These are phyloP conservation scores for Monarcha castaneiventris DNA, from an alignment of 2,113 vertebrate genomes.

Conservation along the genomic window DNA sequence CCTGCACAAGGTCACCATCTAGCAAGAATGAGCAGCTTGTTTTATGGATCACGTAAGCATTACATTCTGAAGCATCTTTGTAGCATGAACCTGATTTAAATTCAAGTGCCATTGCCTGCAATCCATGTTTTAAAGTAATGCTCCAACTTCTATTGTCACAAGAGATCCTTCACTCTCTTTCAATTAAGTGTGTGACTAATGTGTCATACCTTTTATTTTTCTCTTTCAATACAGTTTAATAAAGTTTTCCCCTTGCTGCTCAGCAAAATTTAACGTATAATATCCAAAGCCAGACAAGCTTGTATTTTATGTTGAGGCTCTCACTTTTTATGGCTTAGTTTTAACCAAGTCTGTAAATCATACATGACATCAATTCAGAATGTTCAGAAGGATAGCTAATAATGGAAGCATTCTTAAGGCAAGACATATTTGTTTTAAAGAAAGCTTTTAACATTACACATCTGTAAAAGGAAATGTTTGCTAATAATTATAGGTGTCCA, in stretches of 20 bases:
- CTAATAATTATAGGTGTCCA: neutral
- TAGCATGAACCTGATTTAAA: neutral
- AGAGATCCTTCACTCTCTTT: neutral
- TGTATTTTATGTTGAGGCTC: neutral
- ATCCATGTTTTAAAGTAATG: neutral
- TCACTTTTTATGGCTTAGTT: neutral
- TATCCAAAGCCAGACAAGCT: neutral
- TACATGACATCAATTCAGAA: neutral
- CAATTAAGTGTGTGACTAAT: neutral
- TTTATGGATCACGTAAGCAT: neutral
- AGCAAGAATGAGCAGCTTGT: neutral
- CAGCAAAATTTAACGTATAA: neutral
- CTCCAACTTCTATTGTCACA: neutral
- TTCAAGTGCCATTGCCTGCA: neutral
- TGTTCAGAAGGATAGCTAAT: neutral
- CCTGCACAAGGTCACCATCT: neutral
- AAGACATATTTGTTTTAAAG: neutral
- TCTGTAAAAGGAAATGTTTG: slow-evolving; percentile 1
- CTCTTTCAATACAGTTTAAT: neutral
- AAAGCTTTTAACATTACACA: neutral
- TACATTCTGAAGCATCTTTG: neutral
- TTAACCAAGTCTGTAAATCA: slow-evolving; percentile 14
- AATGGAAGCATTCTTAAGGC: neutral
- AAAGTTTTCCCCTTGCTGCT: neutral
- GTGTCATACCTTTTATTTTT: neutral